Base-by-base conservation (phyloP, 2,797 vertebrate genomes). In the Sebastes steindachneri region DNA sequence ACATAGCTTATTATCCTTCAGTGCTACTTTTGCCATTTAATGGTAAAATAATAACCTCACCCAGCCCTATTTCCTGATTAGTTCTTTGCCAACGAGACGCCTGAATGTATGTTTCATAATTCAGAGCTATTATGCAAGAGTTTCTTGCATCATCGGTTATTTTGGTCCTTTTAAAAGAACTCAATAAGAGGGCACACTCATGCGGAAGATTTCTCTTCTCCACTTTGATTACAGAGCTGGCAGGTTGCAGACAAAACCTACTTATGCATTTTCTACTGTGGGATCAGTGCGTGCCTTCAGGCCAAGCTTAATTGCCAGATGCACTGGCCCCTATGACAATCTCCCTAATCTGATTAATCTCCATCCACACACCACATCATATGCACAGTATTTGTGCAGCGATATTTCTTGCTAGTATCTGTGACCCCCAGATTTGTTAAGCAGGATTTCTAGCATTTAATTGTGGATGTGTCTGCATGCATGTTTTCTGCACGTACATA, bases 331-430 rank as follows among this genome's bases (percentile, higher is more conserved):
- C 81, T 82, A 11, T 76, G 83, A 89, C 86, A 84, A 65, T 80
- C 79, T 80, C 71, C 66, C 59, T 89, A 91, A 94, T 93, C 92
- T 88, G 82, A 89, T 89, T 93, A 86, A 94, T 92, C 82, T 88
- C 81, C 31, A 45, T 77, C 70, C 81, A 85, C 83, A 77, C 70
- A 72, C n/a, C 68, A 31, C 73, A 75, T 86, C 80, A 77, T 85
- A 86, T 83, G 84, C 14, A 31, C 73, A 64, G 73, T 79, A 28
- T 90, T 80, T 89, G 75, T 75, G 79, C 80, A 59, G 59, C 53
- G 10, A 69, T 79, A 75, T 71, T 78, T 75, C 77, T 54, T 33
- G 11, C 41, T 8, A 35, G 51, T 21, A 37, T 58, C 28, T 74
- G 23, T 75, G 64, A 75, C 33, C 28, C 19, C 9, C 19, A 69